Base-by-base conservation (phyloP, 2,888 invertebrate species). In the Neelides folsomi region DNA sequence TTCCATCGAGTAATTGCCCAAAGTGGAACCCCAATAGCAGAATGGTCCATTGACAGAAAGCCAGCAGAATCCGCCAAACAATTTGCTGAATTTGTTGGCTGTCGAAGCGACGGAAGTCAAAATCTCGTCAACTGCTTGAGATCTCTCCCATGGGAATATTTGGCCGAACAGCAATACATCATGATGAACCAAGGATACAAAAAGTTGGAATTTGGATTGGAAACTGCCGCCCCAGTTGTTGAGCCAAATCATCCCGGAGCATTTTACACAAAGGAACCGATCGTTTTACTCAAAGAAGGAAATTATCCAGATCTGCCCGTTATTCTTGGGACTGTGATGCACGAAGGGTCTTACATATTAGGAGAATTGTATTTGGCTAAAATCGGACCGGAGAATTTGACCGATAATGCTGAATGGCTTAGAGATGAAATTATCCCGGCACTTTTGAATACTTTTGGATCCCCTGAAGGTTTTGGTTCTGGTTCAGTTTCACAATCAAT, bases 221-320 rank as follows among this genome's bases (percentile, higher is more conserved):
- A 40, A 13, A 49, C 52, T 35, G 18, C 37, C 38, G 42, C 53
- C 6, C 54, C 55, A 1, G 56, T 58, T 0, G 39, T 60, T 9
- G 60, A 60, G 43, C 56, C 56, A 15, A 49, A 58, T 13, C 49
- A 47, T 13, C 55, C 53, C 4, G 56, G 55, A 27, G 60, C 60
- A 1, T 56, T 60, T 35, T 46, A 58, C 6, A 47, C 58, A 0
- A 19, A 52, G 44, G 53, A 54, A 4, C 60, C 60, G 1, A 9
- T 49, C n/a, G 41, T 44, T 3, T 40, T 58, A 9, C 38, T 60
- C 36, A 37, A 40, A 39, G 38, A 16, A 7, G 60, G 60, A 9
- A 47, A 57, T 27, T 16, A 51, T 15, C 53, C 56, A 1, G 37
- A 58, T 42, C 39, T 56, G 4, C 60, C 60, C 1, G 43, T 60